These are phyloP conservation scores for Tachina grossa DNA, from an alignment of 2,888 invertebrate species.

Conservation along the genomic window DNA sequence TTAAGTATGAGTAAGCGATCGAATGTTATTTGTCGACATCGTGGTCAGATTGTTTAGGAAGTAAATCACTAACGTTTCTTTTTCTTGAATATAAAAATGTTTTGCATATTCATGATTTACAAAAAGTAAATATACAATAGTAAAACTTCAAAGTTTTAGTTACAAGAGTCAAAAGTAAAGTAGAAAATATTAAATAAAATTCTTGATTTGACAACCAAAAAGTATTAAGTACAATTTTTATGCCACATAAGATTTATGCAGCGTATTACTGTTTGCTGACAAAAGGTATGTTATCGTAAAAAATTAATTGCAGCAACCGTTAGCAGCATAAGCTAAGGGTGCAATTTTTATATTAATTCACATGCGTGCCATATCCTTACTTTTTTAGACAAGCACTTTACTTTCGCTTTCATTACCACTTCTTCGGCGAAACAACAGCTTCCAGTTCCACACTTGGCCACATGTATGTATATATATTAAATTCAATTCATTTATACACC, in stretches of 20 bases:
- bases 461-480: conserved; percentile 8
- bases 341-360: background rate
- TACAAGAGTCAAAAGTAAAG: too few relatives aligned
- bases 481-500: conserved; percentile 67
- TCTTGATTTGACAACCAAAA: background rate
- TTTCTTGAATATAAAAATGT: too few relatives aligned
- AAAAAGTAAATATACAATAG: too few relatives aligned
- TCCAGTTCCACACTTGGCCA: background rate
- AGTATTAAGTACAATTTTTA: too few relatives aligned
- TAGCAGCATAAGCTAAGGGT: background rate
- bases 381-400: conserved; percentile 37
- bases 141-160: too few relatives aligned
- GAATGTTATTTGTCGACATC: too few relatives aligned
- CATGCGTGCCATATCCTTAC: background rate
- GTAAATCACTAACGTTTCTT: too few relatives aligned
- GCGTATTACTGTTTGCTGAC: background rate
- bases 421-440: conserved; percentile 14
- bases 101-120: too few relatives aligned
- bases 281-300: background rate
- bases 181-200: too few relatives aligned
- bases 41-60: too few relatives aligned
- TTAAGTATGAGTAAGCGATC: too few relatives aligned
- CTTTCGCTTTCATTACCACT: conserved; percentile 47
- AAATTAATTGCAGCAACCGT: background rate
- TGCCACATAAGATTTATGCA: background rate